Evolutionary conservation across 2,113 vertebrate genomes (phyloP), one percentile per base, ranked within the genome.

Genomic region (Gambusia holbrooki): DNA sequence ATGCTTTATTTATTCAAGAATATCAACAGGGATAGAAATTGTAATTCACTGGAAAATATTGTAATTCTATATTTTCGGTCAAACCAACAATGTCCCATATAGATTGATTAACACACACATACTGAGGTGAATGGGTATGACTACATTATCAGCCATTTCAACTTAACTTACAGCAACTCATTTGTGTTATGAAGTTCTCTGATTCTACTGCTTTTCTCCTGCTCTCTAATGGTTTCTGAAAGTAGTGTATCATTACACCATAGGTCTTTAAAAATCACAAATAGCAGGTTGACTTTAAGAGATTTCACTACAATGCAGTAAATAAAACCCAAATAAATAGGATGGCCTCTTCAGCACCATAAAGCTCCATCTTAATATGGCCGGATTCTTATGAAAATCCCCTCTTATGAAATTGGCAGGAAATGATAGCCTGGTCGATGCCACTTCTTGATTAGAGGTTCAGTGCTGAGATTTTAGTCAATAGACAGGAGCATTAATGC

Each of bases 381-480:
- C 64, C 37, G 33, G 17, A 73, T 78, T 71, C 88, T 83, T 62
- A n/a, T 63, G 30, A 76, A 73, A 74, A 75, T 69, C 37, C n/a
- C 48, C 28, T 80, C 40, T 2, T 60, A 51, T 28, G 22, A 64
- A 68, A 35, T 74, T 89, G 68, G 69, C 48, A 77, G 69, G 73
- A 79, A 77, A 70, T 6, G 28, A 84, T 65, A 75, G 67, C 78
- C 76, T 75, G 66, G 81, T 71, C 40, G 45, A 86, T 84, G 85
- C 40, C 58, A 70, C 69, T n/a, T 76, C 76, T 84, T 85, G 86
- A 91, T 92, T 87, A 78, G 66, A 45, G 69, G 83, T 86, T 90
- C 79, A 86, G 87, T 74, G 45, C 12, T 29, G 79, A 83, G 88
- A 84, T 82, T 87, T 86, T 72, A 85, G 90, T 94, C 92, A 83